Base-by-base conservation (phyloP, 2,888 invertebrate species). In the Crossocerus cetratus region DNA sequence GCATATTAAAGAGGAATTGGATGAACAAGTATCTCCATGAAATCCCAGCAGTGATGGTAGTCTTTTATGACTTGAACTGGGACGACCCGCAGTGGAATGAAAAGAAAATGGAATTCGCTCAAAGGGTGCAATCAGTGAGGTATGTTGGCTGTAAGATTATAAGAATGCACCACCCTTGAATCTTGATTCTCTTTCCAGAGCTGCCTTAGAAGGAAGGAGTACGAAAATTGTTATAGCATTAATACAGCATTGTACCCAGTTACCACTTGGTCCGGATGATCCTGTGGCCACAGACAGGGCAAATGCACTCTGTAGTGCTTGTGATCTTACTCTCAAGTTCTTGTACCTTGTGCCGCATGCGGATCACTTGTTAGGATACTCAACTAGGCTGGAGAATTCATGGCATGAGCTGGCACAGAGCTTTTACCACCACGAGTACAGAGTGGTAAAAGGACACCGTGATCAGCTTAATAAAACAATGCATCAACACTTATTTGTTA, bases 61-160 rank as follows among this genome's bases (percentile, higher is more conserved):
- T 98, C 74, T 99, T 99, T 91, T 97, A 97, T 90, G 99, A 99
- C 86, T 93, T 99, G 88, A 99, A 99, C 91, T 99, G 99, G 99
- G 97, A 97, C 88, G 98, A 99, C 91, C 92, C 93, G 0, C 93
- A 95, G 77, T 99, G 99, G 98, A 96, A 96, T 82, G 99, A 99
- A 82, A 98, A 97, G 88, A 97, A 97, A 87, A 94, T 96, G 84
- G 98, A 98, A 90, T 98, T 98, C 91, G 96, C 97, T 8, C 96
- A 96, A 0, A 93, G 96, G 83, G 96, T 99, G 43, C 97, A 98
- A 89, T 94, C 95, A 0, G 92, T 96, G 72, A 93, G 93, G 91
- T 93, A 91, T 49, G 32, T 18, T 18, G 11, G 21, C 5, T 20
- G n/a, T 20, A 53, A 32, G 53, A 22, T 23, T 61, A 13, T 60